Evolutionary conservation across 2,888 invertebrate species (phyloP).

Genomic region (Cosmopolites sordidus): DNA sequence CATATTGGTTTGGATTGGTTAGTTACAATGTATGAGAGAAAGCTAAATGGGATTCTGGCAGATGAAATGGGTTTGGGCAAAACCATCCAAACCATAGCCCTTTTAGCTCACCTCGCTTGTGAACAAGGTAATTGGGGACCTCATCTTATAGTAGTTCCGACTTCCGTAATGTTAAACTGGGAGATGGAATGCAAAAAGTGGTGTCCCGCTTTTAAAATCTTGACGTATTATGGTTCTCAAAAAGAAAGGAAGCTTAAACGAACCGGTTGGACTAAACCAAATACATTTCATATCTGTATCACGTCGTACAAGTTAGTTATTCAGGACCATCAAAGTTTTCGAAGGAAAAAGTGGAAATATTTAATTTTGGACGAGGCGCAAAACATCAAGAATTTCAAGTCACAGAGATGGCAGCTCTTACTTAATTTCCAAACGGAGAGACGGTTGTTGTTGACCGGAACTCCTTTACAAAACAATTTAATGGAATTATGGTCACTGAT

Average conservation of each 20-base stretch:
- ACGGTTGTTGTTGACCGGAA: constrained; percentile 86
- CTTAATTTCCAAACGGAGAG: constrained; percentile 91
- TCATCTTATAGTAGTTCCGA: constrained; percentile 97
- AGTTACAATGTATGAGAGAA: constrained; percentile 91
- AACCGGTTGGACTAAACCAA: constrained; percentile 93
- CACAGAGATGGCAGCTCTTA: constrained; percentile 92
- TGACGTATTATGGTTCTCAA: constrained; percentile 95
- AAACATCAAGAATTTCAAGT: constrained; percentile 99
- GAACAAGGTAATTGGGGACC: constrained; percentile 96
- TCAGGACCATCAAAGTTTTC: constrained; percentile 96
- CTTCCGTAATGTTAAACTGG: constrained; percentile 99
- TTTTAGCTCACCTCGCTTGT: constrained; percentile 90
- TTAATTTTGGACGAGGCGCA: constrained; percentile 97
- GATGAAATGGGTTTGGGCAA: constrained; percentile 98
- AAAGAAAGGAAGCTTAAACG: constrained; percentile 91
- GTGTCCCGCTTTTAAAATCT: constrained; percentile 98
- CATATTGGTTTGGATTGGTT: constrained; percentile 97
- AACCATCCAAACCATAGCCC: constrained; percentile 94
- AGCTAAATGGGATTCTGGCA: constrained; percentile 92
- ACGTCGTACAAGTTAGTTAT: constrained; percentile 97
- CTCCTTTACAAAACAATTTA: constrained; percentile 91
- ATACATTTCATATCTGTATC: constrained; percentile 97
- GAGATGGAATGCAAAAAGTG: constrained; percentile 99
- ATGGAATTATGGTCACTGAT: constrained; percentile 97
- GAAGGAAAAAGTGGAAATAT: constrained; percentile 97